Evolutionary conservation across 2,113 vertebrate genomes (phyloP), one percentile per base, ranked within the genome.

Genomic region (Beaufortia kweichowensis): DNA sequence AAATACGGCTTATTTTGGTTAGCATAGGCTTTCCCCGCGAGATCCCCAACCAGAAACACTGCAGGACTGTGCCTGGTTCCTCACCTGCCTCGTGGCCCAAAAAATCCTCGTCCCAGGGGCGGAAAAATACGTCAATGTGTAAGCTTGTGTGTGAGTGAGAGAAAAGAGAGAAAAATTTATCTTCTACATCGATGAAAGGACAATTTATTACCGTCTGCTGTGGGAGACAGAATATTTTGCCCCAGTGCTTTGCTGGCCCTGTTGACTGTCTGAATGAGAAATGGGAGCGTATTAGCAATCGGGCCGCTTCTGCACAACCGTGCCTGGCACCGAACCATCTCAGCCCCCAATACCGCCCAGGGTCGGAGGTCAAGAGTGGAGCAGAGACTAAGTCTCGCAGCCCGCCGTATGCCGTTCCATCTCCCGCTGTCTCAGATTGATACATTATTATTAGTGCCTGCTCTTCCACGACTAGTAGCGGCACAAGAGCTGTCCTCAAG

Each of bases 121-220:
- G 24, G 72, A 24, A 78, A 80, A 74, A 63, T 72, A 70, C 11
- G 63, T 59, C 72, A 39, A 33, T 14, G 39, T 41, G 61, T 33
- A 33, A 50, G 59, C 29, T 14, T 72, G 67, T 66, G 79, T 63
- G 50, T 28, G 75, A 50, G 39, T 61, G 76, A 46, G 76, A 65
- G 62, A 33, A 28, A 74, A 31, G 77, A 64, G 50, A 56, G 31
- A 55, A 92, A 94, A 95, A 95, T 92, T 88, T 94, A 90, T 95
- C 94, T 95, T 92, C 86, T 85, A 87, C 89, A 82, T 88, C 87
- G 87, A 93, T 93, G 94, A 95, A 95, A 93, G 94, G 92, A 91
- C 94, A 95, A 95, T 97, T 96, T 95, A 96, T 96, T 95, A 96
- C 91, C 61, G 77, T 91, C 89, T 93, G 90, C 93, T 96, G 92